Conservation (phyloP, 2,113 vertebrate genomes). For the Parus major region DNA sequence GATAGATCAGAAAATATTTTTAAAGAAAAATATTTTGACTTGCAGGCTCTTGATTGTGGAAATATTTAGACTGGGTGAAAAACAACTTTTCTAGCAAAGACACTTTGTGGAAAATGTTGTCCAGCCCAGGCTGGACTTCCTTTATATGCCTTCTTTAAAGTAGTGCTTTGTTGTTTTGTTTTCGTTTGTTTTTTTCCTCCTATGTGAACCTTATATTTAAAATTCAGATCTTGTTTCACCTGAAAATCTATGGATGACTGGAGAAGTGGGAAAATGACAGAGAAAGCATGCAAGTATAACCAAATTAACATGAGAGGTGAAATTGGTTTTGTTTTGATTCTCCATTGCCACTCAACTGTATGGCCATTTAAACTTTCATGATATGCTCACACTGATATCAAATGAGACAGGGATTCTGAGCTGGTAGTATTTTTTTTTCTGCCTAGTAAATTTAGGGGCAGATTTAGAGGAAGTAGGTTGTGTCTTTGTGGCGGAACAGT, state of each 20-base stretch:
- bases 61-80: background rate
- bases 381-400: background rate
- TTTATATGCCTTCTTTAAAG: background rate
- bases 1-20: background rate
- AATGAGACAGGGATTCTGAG: background rate
- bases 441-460: background rate
- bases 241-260: background rate
- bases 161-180: background rate
- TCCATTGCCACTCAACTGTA: background rate
- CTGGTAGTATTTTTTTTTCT: background rate
- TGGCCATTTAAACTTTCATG: background rate
- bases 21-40: background rate
- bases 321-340: conserved; percentile 8
- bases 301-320: background rate
- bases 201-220: background rate
- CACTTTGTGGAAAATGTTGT: background rate
- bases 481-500: background rate
- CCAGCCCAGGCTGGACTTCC: background rate
- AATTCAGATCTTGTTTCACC: background rate
- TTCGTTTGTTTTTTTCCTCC: background rate
- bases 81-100: background rate
- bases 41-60: background rate
- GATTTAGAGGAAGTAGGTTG: background rate
- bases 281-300: background rate
- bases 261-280: background rate